Evolutionary conservation across 2,888 invertebrate species (phyloP).

Genomic region (Drosophila planitibia): DNA sequence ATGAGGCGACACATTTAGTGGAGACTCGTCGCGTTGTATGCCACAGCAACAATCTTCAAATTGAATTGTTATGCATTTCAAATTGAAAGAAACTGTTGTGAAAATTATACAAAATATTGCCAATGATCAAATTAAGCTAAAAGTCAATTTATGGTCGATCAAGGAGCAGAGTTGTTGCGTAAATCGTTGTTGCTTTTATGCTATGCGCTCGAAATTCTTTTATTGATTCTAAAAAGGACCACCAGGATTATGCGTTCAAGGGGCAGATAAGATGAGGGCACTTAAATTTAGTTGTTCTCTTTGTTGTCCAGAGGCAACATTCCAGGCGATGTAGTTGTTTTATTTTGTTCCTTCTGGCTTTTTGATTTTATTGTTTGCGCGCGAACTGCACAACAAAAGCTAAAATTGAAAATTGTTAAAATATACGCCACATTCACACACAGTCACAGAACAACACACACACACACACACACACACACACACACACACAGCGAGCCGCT

Average conservation of each 20-base stretch:
- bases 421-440: slow-evolving; percentile 58
- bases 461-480: slow-evolving; percentile 31
- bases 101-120: slow-evolving; percentile 41
- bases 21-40: slow-evolving; percentile 26
- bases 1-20: slow-evolving; percentile 44
- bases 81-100: slow-evolving; percentile 48
- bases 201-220: not conserved
- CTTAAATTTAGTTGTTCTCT: slow-evolving; percentile 74
- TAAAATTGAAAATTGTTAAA: slow-evolving; percentile 80
- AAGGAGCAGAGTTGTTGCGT: slow-evolving; percentile 14
- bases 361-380: slow-evolving; percentile 54
- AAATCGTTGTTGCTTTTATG: slow-evolving; percentile 8
- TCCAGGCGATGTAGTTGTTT: slow-evolving; percentile 50
- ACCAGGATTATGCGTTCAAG: slow-evolving; percentile 54
- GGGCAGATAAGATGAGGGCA: slow-evolving; percentile 70
- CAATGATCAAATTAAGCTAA: slow-evolving; percentile 66
- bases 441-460: slow-evolving; percentile 28
- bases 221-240: slow-evolving; percentile 40
- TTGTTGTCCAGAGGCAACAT: slow-evolving; percentile 39
- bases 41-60: slow-evolving; percentile 42
- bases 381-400: slow-evolving; percentile 69
- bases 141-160: slow-evolving; percentile 53
- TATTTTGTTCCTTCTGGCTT: slow-evolving; percentile 7
- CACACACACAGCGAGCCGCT: slow-evolving; percentile 57
- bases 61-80: slow-evolving; percentile 65